phyloP scores from a whole-genome alignment of 2,797 vertebrate genomes.

The Lophius americanus region DNA sequence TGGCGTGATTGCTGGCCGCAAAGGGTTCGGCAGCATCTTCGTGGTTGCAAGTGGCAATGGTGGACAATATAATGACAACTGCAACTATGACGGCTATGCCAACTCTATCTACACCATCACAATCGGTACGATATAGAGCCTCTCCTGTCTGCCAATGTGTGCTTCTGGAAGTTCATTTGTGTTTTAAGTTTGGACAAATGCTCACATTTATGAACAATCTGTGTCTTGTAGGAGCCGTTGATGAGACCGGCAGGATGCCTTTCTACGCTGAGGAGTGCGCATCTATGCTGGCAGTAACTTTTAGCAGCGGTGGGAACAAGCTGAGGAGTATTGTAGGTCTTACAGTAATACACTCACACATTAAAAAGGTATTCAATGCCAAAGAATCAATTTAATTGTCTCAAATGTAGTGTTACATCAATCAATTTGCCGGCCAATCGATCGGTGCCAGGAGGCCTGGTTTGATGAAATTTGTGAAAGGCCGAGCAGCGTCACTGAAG shows the following conservation, averaged over 20 bases:
- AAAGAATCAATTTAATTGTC: background rate
- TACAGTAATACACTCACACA: background rate
- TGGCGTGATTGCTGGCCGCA: conserved; percentile 92
- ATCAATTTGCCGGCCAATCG: too few species aligned
- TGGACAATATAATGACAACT: conserved; percentile 93
- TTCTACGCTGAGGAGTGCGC: conserved; percentile 97
- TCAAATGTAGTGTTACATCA: too few species aligned
- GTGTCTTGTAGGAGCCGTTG: conserved; percentile 87
- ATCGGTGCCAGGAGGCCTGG: too few species aligned
- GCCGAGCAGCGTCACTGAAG: too few species aligned
- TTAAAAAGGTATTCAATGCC: background rate
- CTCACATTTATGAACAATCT: background rate
- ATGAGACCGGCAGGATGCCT: conserved; percentile 92
- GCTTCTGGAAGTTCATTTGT: background rate
- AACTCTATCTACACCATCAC: conserved; percentile 99
- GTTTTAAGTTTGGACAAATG: background rate
- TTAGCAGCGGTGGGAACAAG: conserved; percentile 90
- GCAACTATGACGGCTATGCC: conserved; percentile 97
- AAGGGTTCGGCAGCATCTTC: conserved; percentile 96
- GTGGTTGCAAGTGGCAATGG: conserved; percentile 98
- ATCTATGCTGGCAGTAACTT: conserved; percentile 96
- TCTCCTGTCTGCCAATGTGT: background rate
- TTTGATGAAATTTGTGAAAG: too few species aligned
- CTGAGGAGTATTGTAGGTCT: conserved; percentile 93
- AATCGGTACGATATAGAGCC: conserved; percentile 83